A percentile compares a stretch with the other conserved stretches of the same genome.
These are phyloP conservation scores for Pandion haliaetus DNA, from an alignment of 2,113 vertebrate species.

Conservation along the genomic window DNA sequence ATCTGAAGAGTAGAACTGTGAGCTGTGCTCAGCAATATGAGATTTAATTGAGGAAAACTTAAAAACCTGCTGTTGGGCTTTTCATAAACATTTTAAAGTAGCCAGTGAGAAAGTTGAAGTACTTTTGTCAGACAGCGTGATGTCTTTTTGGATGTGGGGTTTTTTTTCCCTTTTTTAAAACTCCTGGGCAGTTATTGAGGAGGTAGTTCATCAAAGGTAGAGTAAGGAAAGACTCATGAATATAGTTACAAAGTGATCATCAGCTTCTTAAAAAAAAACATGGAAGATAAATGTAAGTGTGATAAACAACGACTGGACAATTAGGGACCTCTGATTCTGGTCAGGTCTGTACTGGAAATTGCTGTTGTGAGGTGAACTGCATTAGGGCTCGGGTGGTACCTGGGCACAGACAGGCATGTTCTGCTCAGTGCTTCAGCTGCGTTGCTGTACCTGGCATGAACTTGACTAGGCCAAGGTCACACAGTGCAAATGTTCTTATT, in stretches of 20 bases:
- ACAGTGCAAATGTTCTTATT: neutral
- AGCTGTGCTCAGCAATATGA: neutral
- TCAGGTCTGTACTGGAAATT: neutral
- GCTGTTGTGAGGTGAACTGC: neutral
- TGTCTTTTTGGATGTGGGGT: neutral
- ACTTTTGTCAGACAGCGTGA: neutral
- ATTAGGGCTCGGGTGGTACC: neutral
- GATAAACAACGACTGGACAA: neutral
- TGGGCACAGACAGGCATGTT: neutral
- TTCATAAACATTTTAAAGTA: neutral
- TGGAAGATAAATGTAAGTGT: neutral
- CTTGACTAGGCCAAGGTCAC: neutral
- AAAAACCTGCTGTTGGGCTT: neutral
- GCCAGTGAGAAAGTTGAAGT: neutral
- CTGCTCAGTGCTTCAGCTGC: neutral
- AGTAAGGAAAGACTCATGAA: neutral
- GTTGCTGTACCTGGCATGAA: neutral
- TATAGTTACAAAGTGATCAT: neutral
- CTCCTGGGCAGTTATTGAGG: neutral
- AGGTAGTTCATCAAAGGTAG: neutral
- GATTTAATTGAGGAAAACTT: slow-evolving; percentile 17
- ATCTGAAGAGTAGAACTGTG: neutral
- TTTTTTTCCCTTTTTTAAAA: neutral
- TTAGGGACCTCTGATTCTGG: neutral
- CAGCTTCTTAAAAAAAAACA: neutral